Base-by-base conservation (phyloP, 2,113 vertebrate species). In the Sander lucioperca region DNA sequence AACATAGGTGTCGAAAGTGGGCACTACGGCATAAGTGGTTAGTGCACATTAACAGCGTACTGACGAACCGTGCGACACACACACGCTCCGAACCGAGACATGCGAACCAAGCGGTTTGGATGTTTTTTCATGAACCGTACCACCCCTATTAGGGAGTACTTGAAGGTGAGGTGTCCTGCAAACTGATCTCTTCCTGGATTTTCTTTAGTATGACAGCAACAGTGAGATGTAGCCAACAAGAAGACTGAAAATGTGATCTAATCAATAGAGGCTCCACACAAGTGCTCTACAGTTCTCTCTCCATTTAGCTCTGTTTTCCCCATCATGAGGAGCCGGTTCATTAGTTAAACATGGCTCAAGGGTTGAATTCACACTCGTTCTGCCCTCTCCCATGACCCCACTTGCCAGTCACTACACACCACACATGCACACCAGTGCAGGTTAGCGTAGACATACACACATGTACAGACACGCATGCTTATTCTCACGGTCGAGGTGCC, bases 351-450 rank as follows among this genome's bases (percentile, higher is more conserved):
- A 90, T 77, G 90, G 90, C 86, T 90, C 77, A 83, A 81, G 88
- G 89, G 87, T 85, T 91, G 86, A 91, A 82, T 93, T 93, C 89
- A 86, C 92, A 91, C 92, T 91, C 48, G 0, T 45, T 59, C 59
- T 94, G 88, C 93, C 91, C 91, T 94, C 92, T 94, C 92, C 91
- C 93, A 94, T 94, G 93, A 94, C 93, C 93, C 75, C 56, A 56
- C 82, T 89, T 85, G 78, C 89, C 62, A 86, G 87, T 88, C 88
- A 48, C 62, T 15, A 61, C 75, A 63, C 78, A 67, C n/a, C 2
- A 25, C 66, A 43, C 39, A 47, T 21, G 4, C 56, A 70, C 57
- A 74, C 58, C 43, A 77, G 10, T 39, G 30, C 67, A 82, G 56
- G 75, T 77, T 66, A 67, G 61, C 79, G 73, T 79, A 56, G 68